Conservation (phyloP, 1,140 invertebrate species). For the honey bee (Apis mellifera) region DNA sequence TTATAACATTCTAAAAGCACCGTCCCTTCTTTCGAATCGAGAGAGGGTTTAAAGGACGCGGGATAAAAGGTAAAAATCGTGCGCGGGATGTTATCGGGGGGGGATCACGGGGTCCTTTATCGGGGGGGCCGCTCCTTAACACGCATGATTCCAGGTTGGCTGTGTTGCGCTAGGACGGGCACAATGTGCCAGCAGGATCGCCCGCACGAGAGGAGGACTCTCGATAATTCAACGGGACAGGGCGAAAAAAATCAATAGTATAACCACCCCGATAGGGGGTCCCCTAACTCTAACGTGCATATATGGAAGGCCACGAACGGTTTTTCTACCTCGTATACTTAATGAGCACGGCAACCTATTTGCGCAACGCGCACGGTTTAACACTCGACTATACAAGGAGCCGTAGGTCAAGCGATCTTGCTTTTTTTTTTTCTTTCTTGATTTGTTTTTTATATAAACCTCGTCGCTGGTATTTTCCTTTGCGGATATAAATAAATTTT, state of each 20-base stretch:
- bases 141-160: not conserved
- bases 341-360: conserved; percentile 58
- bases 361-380: conserved; percentile 30
- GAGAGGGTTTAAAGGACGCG: not conserved
- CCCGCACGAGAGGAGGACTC: conserved; percentile 60
- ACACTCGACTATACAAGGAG: conserved; percentile 18
- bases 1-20: too few species aligned
- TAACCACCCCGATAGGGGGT: conserved; percentile 60
- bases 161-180: conserved; percentile 43
- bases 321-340: conserved; percentile 62
- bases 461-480: not conserved
- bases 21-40: not conserved
- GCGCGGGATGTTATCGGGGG: conserved; percentile 18
- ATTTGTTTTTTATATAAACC: not conserved
- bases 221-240: conserved; percentile 68
- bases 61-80: not conserved
- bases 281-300: conserved; percentile 59
- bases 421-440: not conserved
- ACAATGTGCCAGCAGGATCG: conserved; percentile 62
- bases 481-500: not conserved
- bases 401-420: conserved; percentile 21
- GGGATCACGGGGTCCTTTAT: not conserved
- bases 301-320: conserved; percentile 31
- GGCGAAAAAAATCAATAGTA: conserved; percentile 69
- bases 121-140: not conserved